Conservation (phyloP, 2,797 vertebrate species). For the Picus viridis region DNA sequence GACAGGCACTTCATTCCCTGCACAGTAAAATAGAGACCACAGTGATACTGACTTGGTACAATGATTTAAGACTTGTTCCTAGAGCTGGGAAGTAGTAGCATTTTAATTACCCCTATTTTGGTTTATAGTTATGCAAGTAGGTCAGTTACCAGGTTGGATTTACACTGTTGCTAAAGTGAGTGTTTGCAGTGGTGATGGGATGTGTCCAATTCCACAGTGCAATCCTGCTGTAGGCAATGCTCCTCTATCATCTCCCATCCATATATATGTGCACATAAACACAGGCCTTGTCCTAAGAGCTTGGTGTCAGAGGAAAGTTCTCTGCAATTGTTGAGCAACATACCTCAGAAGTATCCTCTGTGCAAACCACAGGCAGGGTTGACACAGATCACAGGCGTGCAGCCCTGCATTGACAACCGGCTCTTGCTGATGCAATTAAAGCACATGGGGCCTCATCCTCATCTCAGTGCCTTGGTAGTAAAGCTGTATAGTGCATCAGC, state of each 20-base stretch:
- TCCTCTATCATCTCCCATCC: not conserved
- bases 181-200: not conserved
- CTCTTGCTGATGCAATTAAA: not conserved
- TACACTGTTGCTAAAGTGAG: not conserved
- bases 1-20: not conserved
- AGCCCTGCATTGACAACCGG: not conserved
- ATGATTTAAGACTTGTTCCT: not conserved
- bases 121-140: slow-evolving; percentile 28
- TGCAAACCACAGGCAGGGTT: not conserved
- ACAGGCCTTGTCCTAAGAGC: rapidly evolving
- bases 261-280: not conserved
- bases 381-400: not conserved
- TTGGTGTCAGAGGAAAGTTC: slow-evolving; percentile 14
- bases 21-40: not conserved
- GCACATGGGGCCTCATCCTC: rapidly evolving
- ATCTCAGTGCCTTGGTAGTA: not conserved
- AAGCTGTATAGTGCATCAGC: not conserved
- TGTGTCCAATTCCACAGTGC: not conserved
- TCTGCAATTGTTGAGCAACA: not conserved
- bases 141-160: slow-evolving; percentile 4
- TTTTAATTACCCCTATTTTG: not conserved
- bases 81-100: not conserved
- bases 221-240: not conserved
- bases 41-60: not conserved
- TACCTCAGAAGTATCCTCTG: not conserved